phyloP scores from a whole-genome alignment of 92 coral and sea anemone genomes.

The Porites evermanni region DNA sequence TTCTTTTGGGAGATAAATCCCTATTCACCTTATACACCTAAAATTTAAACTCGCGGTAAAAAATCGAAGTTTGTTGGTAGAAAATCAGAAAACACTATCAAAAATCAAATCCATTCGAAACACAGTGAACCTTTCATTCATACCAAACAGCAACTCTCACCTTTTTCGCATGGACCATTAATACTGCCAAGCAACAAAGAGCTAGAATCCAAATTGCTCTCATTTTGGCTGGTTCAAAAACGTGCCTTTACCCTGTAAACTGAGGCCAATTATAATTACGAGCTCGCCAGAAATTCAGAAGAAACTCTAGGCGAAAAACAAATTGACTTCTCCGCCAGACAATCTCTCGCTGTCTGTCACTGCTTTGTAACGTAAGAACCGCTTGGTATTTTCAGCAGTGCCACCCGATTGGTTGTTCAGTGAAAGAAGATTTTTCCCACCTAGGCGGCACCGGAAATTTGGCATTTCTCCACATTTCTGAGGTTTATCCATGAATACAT shows the following conservation, averaged over 20 bases:
- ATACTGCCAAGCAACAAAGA: slow-evolving; percentile 25
- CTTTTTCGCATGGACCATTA: slow-evolving; percentile 60
- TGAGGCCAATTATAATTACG: not conserved
- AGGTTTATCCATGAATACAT: not conserved
- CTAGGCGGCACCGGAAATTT: slow-evolving; percentile 45
- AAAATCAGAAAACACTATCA: not conserved
- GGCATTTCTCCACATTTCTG: slow-evolving; percentile 4
- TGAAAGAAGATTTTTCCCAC: not conserved
- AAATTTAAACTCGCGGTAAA: too few species aligned
- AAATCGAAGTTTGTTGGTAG: not conserved
- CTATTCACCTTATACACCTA: too few species aligned
- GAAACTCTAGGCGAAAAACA: slow-evolving; percentile 7
- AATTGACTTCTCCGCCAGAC: not conserved
- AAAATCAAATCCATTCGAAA: not conserved
- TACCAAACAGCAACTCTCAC: not conserved
- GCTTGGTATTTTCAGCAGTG: not conserved
- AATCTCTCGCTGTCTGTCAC: not conserved
- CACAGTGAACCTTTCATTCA: not conserved
- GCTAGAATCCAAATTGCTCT: slow-evolving; percentile 47
- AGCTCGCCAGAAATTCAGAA: slow-evolving; percentile 27
- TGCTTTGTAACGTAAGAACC: not conserved
- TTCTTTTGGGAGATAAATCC: too few species aligned
- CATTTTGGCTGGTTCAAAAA: slow-evolving; percentile 31
- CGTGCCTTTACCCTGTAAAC: not conserved
- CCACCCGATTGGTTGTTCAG: slow-evolving; percentile 1